A percentile compares a stretch with the other conserved stretches of the same genome.
Evolutionary conservation across 2,113 vertebrate genomes (phyloP).

Genomic region (Sakesphorus luctuosus): DNA sequence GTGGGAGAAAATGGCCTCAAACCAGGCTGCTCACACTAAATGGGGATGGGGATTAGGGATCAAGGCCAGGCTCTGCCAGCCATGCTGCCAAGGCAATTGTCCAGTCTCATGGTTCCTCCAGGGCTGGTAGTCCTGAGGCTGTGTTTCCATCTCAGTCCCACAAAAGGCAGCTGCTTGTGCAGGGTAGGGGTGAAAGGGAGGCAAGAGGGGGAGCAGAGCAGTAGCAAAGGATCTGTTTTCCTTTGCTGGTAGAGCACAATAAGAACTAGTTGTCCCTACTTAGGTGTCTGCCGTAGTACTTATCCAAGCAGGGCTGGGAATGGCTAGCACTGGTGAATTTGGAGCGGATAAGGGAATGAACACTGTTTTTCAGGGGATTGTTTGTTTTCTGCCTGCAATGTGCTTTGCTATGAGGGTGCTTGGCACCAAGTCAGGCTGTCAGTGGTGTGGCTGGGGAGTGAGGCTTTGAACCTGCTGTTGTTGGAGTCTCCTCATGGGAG

Average conservation of each 20-base stretch:
- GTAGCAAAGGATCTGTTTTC: neutral
- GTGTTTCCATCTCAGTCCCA: neutral
- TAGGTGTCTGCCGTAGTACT: neutral
- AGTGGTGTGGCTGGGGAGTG: neutral
- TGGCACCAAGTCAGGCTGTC: neutral
- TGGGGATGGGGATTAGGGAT: fast-evolving
- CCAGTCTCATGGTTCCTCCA: neutral
- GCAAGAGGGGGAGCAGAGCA: neutral
- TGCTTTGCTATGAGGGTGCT: neutral
- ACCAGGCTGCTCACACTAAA: neutral
- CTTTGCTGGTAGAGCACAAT: neutral
- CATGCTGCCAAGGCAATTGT: neutral
- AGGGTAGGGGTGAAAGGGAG: fast-evolving
- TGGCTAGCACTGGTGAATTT: neutral
- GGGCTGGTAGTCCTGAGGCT: neutral
- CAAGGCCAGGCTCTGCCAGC: neutral
- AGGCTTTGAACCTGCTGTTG: neutral
- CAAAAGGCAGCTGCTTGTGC: neutral
- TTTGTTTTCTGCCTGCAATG: neutral
- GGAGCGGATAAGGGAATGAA: neutral
- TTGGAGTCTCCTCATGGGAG: neutral
- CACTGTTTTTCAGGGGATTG: neutral
- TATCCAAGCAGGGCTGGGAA: neutral
- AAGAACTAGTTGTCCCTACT: fast-evolving
- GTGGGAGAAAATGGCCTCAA: neutral